Percentiles rank a stretch among this genome's conserved stretches.
Conservation (phyloP, 2,797 vertebrate species). For the Falco novaeseelandiae region DNA sequence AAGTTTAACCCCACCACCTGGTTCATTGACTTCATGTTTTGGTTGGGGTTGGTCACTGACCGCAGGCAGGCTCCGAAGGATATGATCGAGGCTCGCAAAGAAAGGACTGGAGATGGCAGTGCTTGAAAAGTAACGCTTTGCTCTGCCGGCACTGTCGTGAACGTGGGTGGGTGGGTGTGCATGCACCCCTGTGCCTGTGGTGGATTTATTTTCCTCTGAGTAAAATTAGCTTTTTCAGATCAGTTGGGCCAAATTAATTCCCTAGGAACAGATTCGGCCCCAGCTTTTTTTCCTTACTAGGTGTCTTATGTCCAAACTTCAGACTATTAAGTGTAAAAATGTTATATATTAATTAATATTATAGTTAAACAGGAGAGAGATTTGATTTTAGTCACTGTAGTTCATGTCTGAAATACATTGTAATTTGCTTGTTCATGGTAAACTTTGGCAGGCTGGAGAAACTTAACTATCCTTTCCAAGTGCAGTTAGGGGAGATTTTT, state of each 20-base stretch:
- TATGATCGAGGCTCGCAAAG: slow-evolving; percentile 79
- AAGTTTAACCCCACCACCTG: slow-evolving; percentile 86
- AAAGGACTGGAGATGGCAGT: slow-evolving; percentile 82
- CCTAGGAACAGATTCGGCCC: background rate
- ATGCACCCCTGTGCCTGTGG: background rate
- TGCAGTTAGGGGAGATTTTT: slow-evolving; percentile 8
- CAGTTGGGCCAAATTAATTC: background rate
- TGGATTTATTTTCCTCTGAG: slow-evolving; percentile 10
- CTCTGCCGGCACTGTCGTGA: background rate
- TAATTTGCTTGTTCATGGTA: slow-evolving; percentile 45
- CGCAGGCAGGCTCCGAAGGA: slow-evolving; percentile 76
- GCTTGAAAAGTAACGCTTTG: slow-evolving; percentile 21
- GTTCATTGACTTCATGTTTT: slow-evolving; percentile 87
- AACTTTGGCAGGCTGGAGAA: slow-evolving; percentile 29
- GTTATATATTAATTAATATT: slow-evolving; percentile 61
- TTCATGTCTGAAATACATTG: slow-evolving; percentile 23
- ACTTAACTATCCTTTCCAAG: slow-evolving; percentile 18
- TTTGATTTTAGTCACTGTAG: slow-evolving; percentile 57
- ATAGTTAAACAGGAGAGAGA: slow-evolving; percentile 25
- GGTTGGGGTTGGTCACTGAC: slow-evolving; percentile 81
- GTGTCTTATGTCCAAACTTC: slow-evolving; percentile 51
- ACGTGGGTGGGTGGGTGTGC: background rate
- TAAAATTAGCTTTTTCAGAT: background rate
- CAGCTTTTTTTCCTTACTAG: slow-evolving; percentile 2
- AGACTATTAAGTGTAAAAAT: slow-evolving; percentile 37